These are phyloP conservation scores for Coilia nasus DNA, from an alignment of 2,797 vertebrate genomes.

Conservation along the genomic window DNA sequence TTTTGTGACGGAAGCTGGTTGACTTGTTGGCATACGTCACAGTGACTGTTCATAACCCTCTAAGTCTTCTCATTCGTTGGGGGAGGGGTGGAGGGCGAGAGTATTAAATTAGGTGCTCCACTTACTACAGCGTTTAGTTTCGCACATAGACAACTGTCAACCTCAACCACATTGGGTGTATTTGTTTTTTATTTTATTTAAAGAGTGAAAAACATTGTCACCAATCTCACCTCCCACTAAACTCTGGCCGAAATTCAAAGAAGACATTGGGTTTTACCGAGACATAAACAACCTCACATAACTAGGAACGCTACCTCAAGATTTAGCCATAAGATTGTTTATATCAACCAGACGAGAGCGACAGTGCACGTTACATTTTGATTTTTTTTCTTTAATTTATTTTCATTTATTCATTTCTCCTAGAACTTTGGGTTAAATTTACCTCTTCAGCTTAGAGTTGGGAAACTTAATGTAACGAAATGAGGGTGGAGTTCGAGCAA, in stretches of 20 bases:
- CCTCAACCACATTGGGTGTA: constrained; percentile 52
- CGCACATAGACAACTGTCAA: constrained; percentile 51
- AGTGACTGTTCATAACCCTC: constrained; percentile 50
- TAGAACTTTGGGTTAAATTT: constrained; percentile 48
- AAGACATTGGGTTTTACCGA: constrained; percentile 57
- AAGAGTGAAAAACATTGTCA: constrained; percentile 41
- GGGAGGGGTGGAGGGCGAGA: constrained; percentile 28
- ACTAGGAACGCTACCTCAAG: constrained; percentile 84
- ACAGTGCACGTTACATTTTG: constrained; percentile 62
- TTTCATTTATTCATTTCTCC: constrained; percentile 41
- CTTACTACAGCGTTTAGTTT: constrained; percentile 52
- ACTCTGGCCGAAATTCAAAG: constrained; percentile 51
- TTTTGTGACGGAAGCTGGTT: constrained; percentile 45
- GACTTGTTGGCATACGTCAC: constrained; percentile 41
- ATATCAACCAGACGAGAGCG: constrained; percentile 57
- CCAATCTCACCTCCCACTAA: constrained; percentile 48
- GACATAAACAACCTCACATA: constrained; percentile 76
- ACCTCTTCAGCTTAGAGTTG: constrained; percentile 63
- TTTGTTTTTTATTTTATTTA: constrained; percentile 16
- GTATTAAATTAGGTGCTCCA: constrained; percentile 15
- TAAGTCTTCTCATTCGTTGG: constrained; percentile 29
- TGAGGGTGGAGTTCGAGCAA: constrained; percentile 51
- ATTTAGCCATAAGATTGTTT: constrained; percentile 78
- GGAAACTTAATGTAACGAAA: constrained; percentile 63
- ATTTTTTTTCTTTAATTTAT: constrained; percentile 58